Base-by-base conservation (phyloP, 1,140 invertebrate species). In the Meloidogyne floridensis region DNA sequence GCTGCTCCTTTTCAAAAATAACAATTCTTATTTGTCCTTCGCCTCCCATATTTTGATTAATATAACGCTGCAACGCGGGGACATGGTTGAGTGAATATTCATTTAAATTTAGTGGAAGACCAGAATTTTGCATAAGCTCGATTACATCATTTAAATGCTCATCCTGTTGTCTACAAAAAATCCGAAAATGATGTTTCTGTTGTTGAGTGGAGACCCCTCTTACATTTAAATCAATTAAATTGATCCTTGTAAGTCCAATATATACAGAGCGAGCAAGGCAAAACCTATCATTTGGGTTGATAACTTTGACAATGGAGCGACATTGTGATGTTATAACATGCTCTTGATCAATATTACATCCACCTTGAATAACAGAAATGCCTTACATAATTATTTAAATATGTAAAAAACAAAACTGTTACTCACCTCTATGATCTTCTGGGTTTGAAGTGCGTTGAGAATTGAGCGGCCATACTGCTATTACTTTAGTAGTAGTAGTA, bases 401-500 rank as follows among this genome's bases (percentile, higher is more conserved):
- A 70, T 70, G 69, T 32, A 32, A 18, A 70, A 18, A 70, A 70
- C 15, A 70, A 70, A 70, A 18, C 15, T 18, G 18, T 18, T 70
- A n/a, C 69, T 70, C 18, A 70, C 69, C 69, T n/a, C 69, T 18
- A n/a, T 15, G 69, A 15, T n/a, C 69, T 70, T 15, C 18, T 15
- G 69, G 15, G 18, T n/a, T 18, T n/a, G 69, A 15, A n/a, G 69
- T 32, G 32, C 32, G 32, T 32, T 32, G 32, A 32, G 32, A 15
- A 70, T 70, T 70, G 15, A 15, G 15, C 15, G 69, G 69, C 69
- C 69, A 70, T 15, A 70, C 69, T 18, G 69, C 69, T 18, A 70
- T n/a, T 18, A 70, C 69, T 70, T 70, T 70, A 18, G 69, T 70
- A 18, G 18, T 70, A n/a, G 69, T 70, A n/a, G 69, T 70, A 18